These are phyloP conservation scores for Scatophagus argus DNA, from an alignment of 2,113 vertebrate species.

Conservation along the genomic window DNA sequence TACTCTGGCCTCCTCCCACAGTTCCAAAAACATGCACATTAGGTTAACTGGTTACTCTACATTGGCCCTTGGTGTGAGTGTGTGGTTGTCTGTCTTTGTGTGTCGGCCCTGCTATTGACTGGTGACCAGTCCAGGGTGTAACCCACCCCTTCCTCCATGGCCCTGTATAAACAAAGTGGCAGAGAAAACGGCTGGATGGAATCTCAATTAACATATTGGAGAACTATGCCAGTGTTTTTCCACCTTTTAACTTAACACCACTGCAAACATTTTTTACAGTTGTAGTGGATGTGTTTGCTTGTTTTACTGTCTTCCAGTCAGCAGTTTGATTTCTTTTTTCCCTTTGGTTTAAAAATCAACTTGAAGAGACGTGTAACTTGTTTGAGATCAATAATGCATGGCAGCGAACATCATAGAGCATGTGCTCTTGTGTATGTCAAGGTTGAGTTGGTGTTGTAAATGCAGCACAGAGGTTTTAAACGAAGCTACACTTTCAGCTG, in stretches of 20 bases:
- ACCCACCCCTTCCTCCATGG: too few species aligned
- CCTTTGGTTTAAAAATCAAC: constrained; percentile 18
- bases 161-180: too few species aligned
- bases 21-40: too few species aligned
- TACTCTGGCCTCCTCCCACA: too few species aligned
- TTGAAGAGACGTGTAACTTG: constrained; percentile 13
- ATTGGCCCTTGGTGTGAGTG: too few species aligned
- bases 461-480: background rate
- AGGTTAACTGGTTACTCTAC: too few species aligned
- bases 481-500: background rate
- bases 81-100: too few species aligned
- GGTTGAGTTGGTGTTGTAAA: background rate
- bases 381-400: constrained; percentile 48
- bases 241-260: background rate
- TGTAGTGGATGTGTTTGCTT: background rate
- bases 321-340: constrained; percentile 1
- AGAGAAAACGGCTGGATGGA: too few species aligned
- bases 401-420: constrained; percentile 9
- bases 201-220: background rate
- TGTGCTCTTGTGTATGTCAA: constrained; percentile 25
- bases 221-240: background rate
- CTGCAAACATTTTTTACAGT: background rate
- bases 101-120: too few species aligned
- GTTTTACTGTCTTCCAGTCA: background rate
- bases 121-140: too few species aligned